Base-by-base conservation (phyloP, 2,797 vertebrate genomes). In the Fratercula arctica region DNA sequence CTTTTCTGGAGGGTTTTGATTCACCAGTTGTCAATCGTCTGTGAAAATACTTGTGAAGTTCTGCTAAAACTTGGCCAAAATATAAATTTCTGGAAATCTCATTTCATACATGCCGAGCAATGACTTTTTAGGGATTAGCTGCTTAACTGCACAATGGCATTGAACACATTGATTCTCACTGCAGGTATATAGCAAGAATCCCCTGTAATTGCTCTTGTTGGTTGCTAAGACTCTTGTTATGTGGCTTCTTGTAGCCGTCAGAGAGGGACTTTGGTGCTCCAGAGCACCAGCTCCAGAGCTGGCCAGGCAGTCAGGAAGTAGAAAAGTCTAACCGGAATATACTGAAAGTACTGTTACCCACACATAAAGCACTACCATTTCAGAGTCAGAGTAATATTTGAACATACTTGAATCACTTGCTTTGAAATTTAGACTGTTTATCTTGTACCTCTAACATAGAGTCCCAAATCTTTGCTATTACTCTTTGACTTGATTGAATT, bases 121-220 rank as follows among this genome's bases (percentile, higher is more conserved):
- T 74, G 78, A 61, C 50, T 91, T 95, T 82, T 90, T 85, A 87
- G 83, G 60, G 90, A 79, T 97, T 96, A 94, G 45, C 74, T 74
- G 68, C 84, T 85, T 87, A 95, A 89, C 72, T 76, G 17, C 88
- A 53, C 51, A 50, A 10, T 11, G 35, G 13, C 70, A 48, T 51
- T 77, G 83, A 74, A 64, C 33, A 2, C 72, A 64, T 64, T 86
- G 73, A 51, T 90, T 89, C 60, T 90, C 64, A 61, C 70, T 87
- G 88, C 74, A 94, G 87, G 81, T 93, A 50, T 37, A 60, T 53
- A 64, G 72, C 43, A 67, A 82, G 66, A 92, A 82, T 90, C 39
- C 46, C 25, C 33, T 79, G n/a, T 85, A 92, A 92, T 77, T 92
- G 81, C 75, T 92, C 41, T 70, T 74, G 91, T 92, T 90, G 39